phyloP scores from a whole-genome alignment of 2,797 vertebrate species.

The Dicrostonyx torquatus region DNA sequence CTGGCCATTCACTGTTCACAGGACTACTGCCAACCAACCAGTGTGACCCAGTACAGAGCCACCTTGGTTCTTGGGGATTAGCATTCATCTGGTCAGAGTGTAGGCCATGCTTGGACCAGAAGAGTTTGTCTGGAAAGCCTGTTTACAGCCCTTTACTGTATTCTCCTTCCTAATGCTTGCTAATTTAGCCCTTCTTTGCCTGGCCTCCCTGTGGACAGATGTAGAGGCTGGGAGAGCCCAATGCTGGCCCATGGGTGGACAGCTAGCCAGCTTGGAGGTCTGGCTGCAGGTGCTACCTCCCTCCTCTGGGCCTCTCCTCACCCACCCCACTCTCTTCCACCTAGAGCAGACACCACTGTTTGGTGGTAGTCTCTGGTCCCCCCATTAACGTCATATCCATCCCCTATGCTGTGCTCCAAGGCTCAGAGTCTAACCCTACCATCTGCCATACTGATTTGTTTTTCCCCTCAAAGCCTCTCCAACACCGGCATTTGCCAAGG shows the following conservation, averaged over 20 bases:
- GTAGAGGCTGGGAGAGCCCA: not conserved
- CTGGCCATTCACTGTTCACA: fast-evolving
- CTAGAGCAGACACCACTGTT: not conserved
- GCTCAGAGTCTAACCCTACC: not conserved
- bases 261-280: not conserved
- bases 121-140: too few relatives aligned
- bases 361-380: not conserved
- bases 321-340: fast-evolving
- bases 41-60: not conserved
- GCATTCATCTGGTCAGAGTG: too few relatives aligned
- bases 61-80: not conserved
- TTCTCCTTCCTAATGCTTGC: fast-evolving
- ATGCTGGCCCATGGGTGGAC: not conserved
- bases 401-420: fast-evolving
- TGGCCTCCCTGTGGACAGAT: fast-evolving
- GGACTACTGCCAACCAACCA: not conserved
- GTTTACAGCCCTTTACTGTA: not conserved
- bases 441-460: not conserved
- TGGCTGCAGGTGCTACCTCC: fast-evolving
- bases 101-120: not conserved
- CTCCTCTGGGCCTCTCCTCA: not conserved
- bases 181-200: not conserved
- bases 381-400: fast-evolving
- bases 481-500: not conserved
- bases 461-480: not conserved